Percentiles rank a stretch among this genome's conserved stretches.
Evolutionary conservation across 2,888 invertebrate genomes (phyloP).

Genomic region (Rapana venosa): DNA sequence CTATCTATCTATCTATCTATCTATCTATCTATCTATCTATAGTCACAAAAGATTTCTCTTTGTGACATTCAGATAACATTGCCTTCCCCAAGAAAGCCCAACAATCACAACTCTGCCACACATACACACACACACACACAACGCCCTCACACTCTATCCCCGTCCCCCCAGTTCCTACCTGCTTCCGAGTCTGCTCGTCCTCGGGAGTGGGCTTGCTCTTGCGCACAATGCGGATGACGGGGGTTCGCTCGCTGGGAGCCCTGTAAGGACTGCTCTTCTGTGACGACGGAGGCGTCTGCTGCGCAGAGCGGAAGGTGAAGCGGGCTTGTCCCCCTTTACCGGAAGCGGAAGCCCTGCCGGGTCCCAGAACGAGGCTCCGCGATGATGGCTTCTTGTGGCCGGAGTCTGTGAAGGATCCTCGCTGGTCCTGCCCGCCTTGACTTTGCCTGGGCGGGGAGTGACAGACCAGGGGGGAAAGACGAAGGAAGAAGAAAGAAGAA

Average conservation of each 20-base stretch:
- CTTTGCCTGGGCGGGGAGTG: constrained; percentile 3
- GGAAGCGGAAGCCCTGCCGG: constrained; percentile 2
- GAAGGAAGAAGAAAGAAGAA: too few relatives aligned
- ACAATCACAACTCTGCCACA: too few relatives aligned
- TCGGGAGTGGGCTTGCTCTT: constrained; percentile 22
- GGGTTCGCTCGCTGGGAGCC: constrained; percentile 12
- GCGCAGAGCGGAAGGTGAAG: constrained; percentile 31
- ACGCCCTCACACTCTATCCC: neutral
- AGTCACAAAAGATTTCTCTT: too few relatives aligned
- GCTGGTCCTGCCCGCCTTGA: neutral
- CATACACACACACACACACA: too few relatives aligned
- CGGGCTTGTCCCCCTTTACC: constrained; percentile 32
- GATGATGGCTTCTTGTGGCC: neutral
- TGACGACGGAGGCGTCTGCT: constrained; percentile 5
- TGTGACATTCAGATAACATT: too few relatives aligned
- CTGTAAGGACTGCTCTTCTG: neutral
- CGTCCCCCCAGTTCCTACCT: constrained; percentile 32
- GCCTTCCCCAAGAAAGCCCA: too few relatives aligned
- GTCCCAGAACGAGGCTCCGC: neutral
- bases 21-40: too few relatives aligned
- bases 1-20: too few relatives aligned
- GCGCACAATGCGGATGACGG: constrained; percentile 5
- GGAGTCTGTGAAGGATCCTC: constrained; percentile 20
- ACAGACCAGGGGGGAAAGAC: neutral
- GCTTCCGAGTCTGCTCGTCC: constrained; percentile 47